Percentiles rank a stretch among this genome's conserved stretches.
These are phyloP conservation scores for Centrocercus urophasianus DNA, from an alignment of 2,113 vertebrate genomes.

Conservation along the genomic window DNA sequence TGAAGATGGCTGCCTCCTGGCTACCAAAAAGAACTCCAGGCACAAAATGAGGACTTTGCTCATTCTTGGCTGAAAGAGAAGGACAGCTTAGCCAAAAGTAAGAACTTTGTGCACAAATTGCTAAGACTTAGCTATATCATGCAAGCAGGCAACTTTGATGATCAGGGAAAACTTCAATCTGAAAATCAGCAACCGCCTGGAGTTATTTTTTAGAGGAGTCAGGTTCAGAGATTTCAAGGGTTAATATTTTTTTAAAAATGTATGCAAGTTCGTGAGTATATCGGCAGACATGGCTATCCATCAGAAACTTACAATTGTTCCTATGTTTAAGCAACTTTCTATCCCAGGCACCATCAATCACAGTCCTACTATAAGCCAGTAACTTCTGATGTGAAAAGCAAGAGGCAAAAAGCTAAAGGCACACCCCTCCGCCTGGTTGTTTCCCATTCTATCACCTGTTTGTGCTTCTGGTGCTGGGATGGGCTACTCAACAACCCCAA, in stretches of 20 bases:
- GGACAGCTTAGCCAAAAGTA: neutral
- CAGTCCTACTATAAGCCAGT: neutral
- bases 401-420: rapidly evolving
- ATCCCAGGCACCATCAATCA: neutral
- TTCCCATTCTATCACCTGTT: neutral
- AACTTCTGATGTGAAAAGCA: neutral
- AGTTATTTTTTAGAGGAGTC: neutral
- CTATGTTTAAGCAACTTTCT: neutral
- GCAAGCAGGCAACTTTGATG: neutral
- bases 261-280: neutral
- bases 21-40: neutral
- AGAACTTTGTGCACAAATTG: neutral
- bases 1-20: neutral
- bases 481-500: neutral
- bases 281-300: neutral
- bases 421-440: neutral
- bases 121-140: neutral
- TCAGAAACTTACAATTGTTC: neutral
- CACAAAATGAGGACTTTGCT: neutral
- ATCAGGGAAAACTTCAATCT: neutral
- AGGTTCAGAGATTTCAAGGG: neutral
- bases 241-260: neutral
- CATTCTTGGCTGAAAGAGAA: neutral
- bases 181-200: neutral
- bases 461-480: rapidly evolving